Conservation (phyloP, 2,888 invertebrate species). For the Helobdella robusta region DNA sequence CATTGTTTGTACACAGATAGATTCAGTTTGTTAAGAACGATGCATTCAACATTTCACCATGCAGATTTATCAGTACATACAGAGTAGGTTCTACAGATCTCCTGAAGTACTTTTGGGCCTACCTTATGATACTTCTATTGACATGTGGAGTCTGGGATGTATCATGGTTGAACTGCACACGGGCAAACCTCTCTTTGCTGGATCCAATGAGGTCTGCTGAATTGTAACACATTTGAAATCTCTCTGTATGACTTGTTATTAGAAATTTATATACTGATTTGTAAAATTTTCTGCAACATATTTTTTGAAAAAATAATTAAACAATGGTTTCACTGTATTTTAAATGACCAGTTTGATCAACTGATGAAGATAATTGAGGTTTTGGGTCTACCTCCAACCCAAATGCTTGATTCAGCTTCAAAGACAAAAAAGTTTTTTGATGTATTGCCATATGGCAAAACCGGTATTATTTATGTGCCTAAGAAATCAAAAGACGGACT, state of each 20-base stretch:
- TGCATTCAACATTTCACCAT: too few species aligned
- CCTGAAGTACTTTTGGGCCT: slow-evolving; percentile 96
- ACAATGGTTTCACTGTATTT: neutral
- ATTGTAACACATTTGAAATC: too few species aligned
- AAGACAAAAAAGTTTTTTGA: slow-evolving; percentile 14
- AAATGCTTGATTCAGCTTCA: slow-evolving; percentile 16
- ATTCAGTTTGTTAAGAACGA: too few species aligned
- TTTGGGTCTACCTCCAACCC: slow-evolving; percentile 12
- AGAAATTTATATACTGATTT: neutral
- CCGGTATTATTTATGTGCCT: slow-evolving; percentile 82
- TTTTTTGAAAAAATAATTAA: neutral
- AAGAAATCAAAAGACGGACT: slow-evolving; percentile 69
- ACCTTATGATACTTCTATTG: slow-evolving; percentile 96
- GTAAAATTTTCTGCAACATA: neutral
- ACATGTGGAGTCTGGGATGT: slow-evolving; percentile 99
- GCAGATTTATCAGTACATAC: slow-evolving; percentile 99
- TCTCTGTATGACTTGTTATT: too few species aligned
- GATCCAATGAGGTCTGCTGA: slow-evolving; percentile 70
- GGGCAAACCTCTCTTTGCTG: slow-evolving; percentile 95
- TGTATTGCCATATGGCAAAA: too few species aligned
- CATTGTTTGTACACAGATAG: too few species aligned
- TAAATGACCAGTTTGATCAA: slow-evolving; percentile 19
- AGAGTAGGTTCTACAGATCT: slow-evolving; percentile 71
- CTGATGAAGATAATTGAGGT: slow-evolving; percentile 19
- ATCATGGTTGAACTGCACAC: slow-evolving; percentile 99